These are phyloP conservation scores for Vicugna pacos DNA, from an alignment of 2,113 vertebrate species.

Conservation along the genomic window DNA sequence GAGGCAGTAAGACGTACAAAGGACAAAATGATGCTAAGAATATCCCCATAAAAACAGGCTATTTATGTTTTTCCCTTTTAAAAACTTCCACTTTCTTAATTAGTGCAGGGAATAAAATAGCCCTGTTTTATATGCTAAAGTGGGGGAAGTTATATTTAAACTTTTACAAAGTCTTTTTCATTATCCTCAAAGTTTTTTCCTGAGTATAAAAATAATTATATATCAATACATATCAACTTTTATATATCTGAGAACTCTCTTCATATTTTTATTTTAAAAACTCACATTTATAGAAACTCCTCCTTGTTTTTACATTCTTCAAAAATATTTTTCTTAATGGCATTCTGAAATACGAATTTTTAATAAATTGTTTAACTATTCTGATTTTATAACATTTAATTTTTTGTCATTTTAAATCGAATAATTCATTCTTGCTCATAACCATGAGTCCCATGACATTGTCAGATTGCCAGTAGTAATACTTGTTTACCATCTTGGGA, in stretches of 20 bases:
- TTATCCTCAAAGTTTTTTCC: neutral
- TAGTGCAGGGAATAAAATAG: neutral
- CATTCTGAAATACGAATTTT: neutral
- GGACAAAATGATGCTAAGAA: slow-evolving; percentile 40
- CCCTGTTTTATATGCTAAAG: neutral
- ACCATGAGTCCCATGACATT: neutral
- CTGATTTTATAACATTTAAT: neutral
- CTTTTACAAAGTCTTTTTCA: neutral
- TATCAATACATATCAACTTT: neutral
- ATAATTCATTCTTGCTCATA: neutral
- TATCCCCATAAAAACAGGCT: slow-evolving; percentile 8
- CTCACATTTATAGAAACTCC: neutral
- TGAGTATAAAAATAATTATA: slow-evolving; percentile 36
- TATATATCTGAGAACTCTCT: neutral
- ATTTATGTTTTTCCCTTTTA: slow-evolving; percentile 28
- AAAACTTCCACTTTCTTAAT: slow-evolving; percentile 31
- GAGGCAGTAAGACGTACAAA: neutral
- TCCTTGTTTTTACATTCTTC: slow-evolving; percentile 43
- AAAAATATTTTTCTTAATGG: slow-evolving; percentile 33
- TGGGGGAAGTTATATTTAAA: neutral
- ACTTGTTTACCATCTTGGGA: neutral
- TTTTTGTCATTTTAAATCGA: slow-evolving; percentile 14
- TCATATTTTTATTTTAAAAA: slow-evolving; percentile 29
- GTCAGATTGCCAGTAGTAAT: neutral
- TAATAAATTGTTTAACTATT: slow-evolving; percentile 24